These are phyloP conservation scores for Crioceris asparagi DNA, from an alignment of 2,888 invertebrate genomes.

Conservation along the genomic window DNA sequence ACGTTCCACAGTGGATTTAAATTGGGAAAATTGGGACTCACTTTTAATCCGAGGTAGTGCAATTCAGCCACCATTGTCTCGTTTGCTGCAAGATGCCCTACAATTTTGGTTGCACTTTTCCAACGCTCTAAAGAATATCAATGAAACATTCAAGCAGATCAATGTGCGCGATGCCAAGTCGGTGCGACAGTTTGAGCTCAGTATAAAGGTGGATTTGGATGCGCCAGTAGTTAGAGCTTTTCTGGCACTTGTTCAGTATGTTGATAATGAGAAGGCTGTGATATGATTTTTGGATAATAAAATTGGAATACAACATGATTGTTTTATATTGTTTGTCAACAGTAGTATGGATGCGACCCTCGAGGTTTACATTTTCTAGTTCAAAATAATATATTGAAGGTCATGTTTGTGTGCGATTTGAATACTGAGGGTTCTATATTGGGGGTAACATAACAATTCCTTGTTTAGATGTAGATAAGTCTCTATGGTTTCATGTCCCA, in stretches of 20 bases:
- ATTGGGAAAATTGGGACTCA: slow-evolving; percentile 26
- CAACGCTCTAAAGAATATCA: slow-evolving; percentile 24
- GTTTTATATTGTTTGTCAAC: too few species aligned
- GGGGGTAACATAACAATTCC: too few species aligned
- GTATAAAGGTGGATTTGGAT: slow-evolving; percentile 27
- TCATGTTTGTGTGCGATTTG: too few species aligned
- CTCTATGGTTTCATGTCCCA: too few species aligned
- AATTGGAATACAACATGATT: too few species aligned
- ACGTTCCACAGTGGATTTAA: slow-evolving; percentile 25
- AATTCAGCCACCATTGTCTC: slow-evolving; percentile 29
- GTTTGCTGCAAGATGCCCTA: slow-evolving; percentile 27
- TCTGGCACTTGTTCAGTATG: slow-evolving; percentile 32
- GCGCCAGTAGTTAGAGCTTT: slow-evolving; percentile 20
- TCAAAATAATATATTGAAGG: too few species aligned
- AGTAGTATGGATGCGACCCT: too few species aligned
- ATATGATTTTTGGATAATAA: too few species aligned
- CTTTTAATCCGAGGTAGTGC: slow-evolving; percentile 29
- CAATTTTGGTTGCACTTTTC: slow-evolving; percentile 28
- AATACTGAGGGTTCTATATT: too few species aligned
- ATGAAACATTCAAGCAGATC: slow-evolving; percentile 22
- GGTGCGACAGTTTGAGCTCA: slow-evolving; percentile 22
- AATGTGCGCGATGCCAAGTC: slow-evolving; percentile 25
- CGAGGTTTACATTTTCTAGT: too few species aligned
- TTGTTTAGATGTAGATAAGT: too few species aligned
- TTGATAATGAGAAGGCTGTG: slow-evolving; percentile 25